Conservation (phyloP, 2,113 vertebrate genomes). For the Lucifuga dentata region DNA sequence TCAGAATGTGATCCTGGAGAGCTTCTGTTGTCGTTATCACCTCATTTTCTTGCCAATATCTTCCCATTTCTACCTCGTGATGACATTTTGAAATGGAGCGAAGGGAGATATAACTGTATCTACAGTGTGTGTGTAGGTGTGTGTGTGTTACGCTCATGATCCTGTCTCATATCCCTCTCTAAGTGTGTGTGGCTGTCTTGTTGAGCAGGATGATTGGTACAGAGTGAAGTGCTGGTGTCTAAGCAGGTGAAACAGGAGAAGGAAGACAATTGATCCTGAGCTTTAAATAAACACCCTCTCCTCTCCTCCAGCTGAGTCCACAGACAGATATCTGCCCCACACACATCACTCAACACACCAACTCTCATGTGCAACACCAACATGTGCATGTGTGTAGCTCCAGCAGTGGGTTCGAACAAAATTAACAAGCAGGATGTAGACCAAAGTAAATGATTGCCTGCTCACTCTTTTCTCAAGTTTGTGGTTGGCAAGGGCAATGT, state of each 20-base stretch:
- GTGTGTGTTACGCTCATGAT: constrained; percentile 20
- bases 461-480: constrained; percentile 27
- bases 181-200: constrained; percentile 6
- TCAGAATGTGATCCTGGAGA: constrained; percentile 15
- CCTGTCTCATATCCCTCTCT: constrained; percentile 10
- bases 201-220: constrained; percentile 42
- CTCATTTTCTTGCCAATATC: constrained; percentile 23
- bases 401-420: not conserved
- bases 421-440: not conserved
- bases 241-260: constrained; percentile 34
- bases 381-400: not conserved
- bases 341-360: constrained; percentile 53
- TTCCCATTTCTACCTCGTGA: constrained; percentile 28
- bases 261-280: constrained; percentile 72
- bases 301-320: constrained; percentile 78
- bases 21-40: constrained; percentile 17
- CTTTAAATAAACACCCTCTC: constrained; percentile 80
- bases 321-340: constrained; percentile 51
- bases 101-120: not conserved
- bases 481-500: not conserved
- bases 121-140: not conserved
- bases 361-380: not conserved
- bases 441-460: constrained; percentile 24
- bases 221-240: constrained; percentile 35
- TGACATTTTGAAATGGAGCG: constrained; percentile 16